Percentiles rank a stretch among this genome's conserved stretches.
phyloP scores from a whole-genome alignment of 2,113 vertebrate genomes.

The Tichodroma muraria region DNA sequence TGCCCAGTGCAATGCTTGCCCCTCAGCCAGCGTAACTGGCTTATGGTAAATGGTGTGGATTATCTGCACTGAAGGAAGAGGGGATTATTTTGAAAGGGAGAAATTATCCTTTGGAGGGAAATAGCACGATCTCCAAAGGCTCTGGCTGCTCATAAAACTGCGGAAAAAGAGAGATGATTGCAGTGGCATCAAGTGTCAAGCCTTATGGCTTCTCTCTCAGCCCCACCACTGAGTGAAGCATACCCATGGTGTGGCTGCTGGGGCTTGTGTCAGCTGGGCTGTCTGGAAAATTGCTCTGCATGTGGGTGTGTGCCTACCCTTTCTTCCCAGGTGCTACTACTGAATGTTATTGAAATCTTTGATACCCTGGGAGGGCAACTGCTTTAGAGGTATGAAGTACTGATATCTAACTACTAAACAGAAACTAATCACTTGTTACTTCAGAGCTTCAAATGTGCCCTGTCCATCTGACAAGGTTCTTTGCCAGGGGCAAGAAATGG shows the following conservation, averaged over 20 bases:
- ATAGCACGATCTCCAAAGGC: neutral
- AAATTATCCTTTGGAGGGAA: constrained; percentile 38
- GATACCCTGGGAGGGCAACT: neutral
- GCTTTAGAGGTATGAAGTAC: neutral
- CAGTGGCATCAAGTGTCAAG: neutral
- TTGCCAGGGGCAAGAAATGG: neutral
- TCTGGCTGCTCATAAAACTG: constrained; percentile 30
- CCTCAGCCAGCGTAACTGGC: neutral
- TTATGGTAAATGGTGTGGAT: constrained; percentile 36
- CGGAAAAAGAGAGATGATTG: neutral
- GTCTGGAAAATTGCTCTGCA: neutral
- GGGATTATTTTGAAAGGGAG: constrained; percentile 46
- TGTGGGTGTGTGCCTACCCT: neutral
- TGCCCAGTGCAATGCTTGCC: neutral
- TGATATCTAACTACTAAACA: neutral
- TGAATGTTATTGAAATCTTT: neutral
- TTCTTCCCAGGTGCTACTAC: neutral
- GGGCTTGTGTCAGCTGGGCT: neutral
- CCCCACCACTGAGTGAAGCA: neutral
- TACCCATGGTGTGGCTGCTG: neutral
- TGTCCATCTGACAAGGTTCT: neutral
- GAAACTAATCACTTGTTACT: neutral
- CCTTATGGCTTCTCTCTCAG: neutral
- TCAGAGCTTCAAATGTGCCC: neutral
- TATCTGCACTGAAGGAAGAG: constrained; percentile 20